Evolutionary conservation across 2,888 invertebrate species (phyloP).

Genomic region (Amphiduros pacificus): DNA sequence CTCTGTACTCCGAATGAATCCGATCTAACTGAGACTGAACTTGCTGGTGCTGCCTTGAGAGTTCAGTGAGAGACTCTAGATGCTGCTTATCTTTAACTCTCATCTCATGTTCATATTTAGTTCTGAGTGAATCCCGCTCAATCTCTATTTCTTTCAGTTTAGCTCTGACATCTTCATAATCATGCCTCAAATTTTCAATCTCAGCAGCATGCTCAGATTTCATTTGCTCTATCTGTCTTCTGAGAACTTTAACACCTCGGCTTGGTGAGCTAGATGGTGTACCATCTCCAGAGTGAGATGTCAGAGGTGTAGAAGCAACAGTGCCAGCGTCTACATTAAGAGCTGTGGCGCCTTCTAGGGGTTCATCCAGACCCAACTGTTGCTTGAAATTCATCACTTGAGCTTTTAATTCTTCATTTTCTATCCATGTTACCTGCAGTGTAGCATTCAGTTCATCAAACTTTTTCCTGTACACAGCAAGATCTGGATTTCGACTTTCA

Average conservation of each 20-base stretch:
- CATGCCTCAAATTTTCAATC: not conserved
- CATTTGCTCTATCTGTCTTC: not conserved
- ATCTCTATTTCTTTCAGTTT: not conserved
- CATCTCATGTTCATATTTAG: not conserved
- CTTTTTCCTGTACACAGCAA: constrained; percentile 4
- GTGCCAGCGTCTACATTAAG: not conserved
- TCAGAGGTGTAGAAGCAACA: too few species aligned
- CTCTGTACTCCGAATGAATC: not conserved
- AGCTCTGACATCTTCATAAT: not conserved
- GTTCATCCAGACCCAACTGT: not conserved
- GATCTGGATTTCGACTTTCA: constrained; percentile 8
- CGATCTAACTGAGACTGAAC: not conserved
- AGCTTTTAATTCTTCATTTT: constrained; percentile 15
- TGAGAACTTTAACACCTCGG: not conserved
- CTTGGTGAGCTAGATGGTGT: too few species aligned
- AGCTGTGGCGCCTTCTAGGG: not conserved
- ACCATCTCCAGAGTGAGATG: too few species aligned
- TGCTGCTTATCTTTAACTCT: not conserved
- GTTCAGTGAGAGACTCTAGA: not conserved
- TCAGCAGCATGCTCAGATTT: not conserved
- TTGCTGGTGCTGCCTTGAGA: not conserved
- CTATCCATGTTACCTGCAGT: constrained; percentile 14
- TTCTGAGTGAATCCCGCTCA: not conserved
- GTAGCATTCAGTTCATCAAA: constrained; percentile 12
- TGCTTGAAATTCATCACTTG: constrained; percentile 6